phyloP scores from a whole-genome alignment of 2,888 invertebrate species.

The Pherbina coryleti region DNA sequence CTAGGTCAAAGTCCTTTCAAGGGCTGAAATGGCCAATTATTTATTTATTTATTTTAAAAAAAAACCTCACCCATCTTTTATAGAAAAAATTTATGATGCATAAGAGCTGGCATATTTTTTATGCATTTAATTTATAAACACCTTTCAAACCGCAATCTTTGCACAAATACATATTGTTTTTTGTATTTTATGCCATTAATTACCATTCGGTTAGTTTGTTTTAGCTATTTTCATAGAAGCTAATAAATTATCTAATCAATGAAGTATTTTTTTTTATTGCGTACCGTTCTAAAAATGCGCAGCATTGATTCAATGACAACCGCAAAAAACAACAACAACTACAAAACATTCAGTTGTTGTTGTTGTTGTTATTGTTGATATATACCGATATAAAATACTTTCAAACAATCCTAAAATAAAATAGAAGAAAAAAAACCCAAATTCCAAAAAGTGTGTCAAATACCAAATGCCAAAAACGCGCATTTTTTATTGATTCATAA shows the following conservation, averaged over 20 bases:
- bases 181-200: not conserved
- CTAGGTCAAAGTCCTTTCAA: too few species aligned
- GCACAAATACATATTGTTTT: too few species aligned
- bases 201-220: not conserved
- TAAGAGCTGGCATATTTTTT: too few species aligned
- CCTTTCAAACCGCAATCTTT: too few species aligned
- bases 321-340: not conserved
- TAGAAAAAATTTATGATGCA: too few species aligned
- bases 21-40: too few species aligned
- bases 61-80: too few species aligned
- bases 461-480: not conserved
- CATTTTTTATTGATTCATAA: slow-evolving; percentile 5
- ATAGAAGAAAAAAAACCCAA: not conserved
- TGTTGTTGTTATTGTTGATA: too few species aligned
- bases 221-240: not conserved
- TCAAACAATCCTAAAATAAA: not conserved
- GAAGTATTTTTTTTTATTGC: not conserved
- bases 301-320: slow-evolving; percentile 1
- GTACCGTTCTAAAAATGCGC: slow-evolving; percentile 2
- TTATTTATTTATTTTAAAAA: too few species aligned
- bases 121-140: too few species aligned
- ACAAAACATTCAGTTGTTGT: not conserved
- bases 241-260: slow-evolving; percentile 26
- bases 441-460: not conserved
- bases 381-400: not conserved